phyloP scores from a whole-genome alignment of 2,888 invertebrate species.

The Horisme vitalbata region DNA sequence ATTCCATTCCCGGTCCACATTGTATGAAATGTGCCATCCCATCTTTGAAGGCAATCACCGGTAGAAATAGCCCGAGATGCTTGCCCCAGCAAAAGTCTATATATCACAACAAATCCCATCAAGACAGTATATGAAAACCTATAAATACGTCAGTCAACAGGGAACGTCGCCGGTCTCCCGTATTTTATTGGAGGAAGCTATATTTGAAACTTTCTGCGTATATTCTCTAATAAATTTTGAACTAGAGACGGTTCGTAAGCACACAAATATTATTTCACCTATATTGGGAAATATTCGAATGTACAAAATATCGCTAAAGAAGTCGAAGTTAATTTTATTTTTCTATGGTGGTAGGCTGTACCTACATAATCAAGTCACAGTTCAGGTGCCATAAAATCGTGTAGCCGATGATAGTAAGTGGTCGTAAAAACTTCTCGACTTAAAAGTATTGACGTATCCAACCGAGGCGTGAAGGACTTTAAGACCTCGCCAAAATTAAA shows the following conservation, averaged over 20 bases:
- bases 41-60: slow-evolving; percentile 35
- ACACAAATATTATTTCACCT: slow-evolving; percentile 15
- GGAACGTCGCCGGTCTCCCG: slow-evolving; percentile 31
- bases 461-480: slow-evolving; percentile 39
- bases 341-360: slow-evolving; percentile 13
- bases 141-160: slow-evolving; percentile 45
- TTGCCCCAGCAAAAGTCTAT: slow-evolving; percentile 27
- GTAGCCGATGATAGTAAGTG: slow-evolving; percentile 26
- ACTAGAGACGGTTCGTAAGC: slow-evolving; percentile 14
- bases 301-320: slow-evolving; percentile 6
- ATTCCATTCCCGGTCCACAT: slow-evolving; percentile 22
- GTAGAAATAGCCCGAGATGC: slow-evolving; percentile 34
- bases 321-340: slow-evolving; percentile 14
- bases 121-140: slow-evolving; percentile 38
- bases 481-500: slow-evolving; percentile 50
- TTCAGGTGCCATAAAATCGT: slow-evolving; percentile 29
- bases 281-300: slow-evolving; percentile 14
- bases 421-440: slow-evolving; percentile 31
- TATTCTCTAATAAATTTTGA: slow-evolving; percentile 22
- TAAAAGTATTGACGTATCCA: slow-evolving; percentile 30
- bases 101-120: slow-evolving; percentile 38
- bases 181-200: slow-evolving; percentile 37
- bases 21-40: slow-evolving; percentile 31
- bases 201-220: slow-evolving; percentile 26
- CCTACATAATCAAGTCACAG: slow-evolving; percentile 25